Evolutionary conservation across 1,140 invertebrate species (phyloP), one percentile per base, ranked within the genome.

Genomic region (Drosophila funebris): DNA sequence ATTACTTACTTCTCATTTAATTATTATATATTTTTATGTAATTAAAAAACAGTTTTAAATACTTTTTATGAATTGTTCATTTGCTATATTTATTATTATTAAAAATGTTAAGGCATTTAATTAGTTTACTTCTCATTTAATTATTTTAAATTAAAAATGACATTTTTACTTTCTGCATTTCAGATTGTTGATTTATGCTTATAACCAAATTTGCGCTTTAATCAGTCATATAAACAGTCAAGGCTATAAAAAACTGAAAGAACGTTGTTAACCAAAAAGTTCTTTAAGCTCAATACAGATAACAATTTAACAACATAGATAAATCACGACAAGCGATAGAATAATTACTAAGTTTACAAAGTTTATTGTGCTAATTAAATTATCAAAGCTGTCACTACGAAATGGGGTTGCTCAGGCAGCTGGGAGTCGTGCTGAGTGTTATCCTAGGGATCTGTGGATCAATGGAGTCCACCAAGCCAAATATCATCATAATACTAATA

Each of bases 401-500:
- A 54, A 79, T 80, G 77, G 1, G 11, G 7, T 46, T 13, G 11
- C 13, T 31, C 27, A n/a, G 39, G 1, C 27, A 36, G 2, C 18
- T 9, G 0, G 9, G 71, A 27, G 18, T 50, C 8, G 2, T 44
- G 4, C 6, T 76, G 16, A 64, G 62, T 24, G 0, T 56, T 20
- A 22, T 74, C n/a, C 14, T 70, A 6, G n/a, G 43, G 0, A 0
- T 76, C 18, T 41, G 11, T 57, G 64, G 48, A 33, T n/a, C 36
- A 0, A 39, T 22, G 3, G 14, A 27, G 6, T 29, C 78, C 0
- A 54, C 43, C 8, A 90, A 82, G 18, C 87, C 87, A 20, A 84
- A 90, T 60, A 90, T 90, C 58, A 64, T 90, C 2, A 90, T 90
- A 16, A 90, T 90, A 18, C 46, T 90, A 7, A 84, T 90, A 2